Conservation (phyloP, 2,797 vertebrate genomes). For the Brachyrhaphis roseni region DNA sequence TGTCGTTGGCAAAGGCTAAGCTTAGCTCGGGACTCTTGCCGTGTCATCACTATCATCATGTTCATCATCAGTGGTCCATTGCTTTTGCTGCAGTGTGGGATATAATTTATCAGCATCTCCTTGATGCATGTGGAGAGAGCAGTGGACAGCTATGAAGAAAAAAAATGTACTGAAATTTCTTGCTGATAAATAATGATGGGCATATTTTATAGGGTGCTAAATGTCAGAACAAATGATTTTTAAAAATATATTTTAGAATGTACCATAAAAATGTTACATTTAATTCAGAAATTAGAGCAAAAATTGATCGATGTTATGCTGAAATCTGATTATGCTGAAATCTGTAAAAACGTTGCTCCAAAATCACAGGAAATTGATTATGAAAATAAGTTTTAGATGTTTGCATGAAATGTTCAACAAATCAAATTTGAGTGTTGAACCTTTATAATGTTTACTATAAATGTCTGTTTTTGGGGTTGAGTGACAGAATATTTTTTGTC, state of each 20-base stretch:
- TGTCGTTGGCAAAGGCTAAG: slow-evolving; percentile 44
- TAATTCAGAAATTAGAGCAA: background rate
- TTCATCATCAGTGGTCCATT: slow-evolving; percentile 46
- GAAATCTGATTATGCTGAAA: background rate
- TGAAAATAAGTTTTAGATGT: background rate
- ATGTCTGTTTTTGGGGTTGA: background rate
- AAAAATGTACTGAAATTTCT: background rate
- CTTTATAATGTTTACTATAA: background rate
- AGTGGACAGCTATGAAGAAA: background rate
- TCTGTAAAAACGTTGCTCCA: background rate
- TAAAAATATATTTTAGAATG: background rate
- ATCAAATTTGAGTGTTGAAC: background rate
- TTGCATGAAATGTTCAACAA: background rate
- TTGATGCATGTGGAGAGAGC: slow-evolving; percentile 12
- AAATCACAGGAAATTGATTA: background rate
- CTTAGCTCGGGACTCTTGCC: slow-evolving; percentile 58
- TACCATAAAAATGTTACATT: background rate
- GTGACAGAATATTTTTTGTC: background rate
- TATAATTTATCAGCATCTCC: slow-evolving; percentile 41
- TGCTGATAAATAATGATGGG: background rate
- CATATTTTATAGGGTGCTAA: background rate
- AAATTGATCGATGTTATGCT: background rate
- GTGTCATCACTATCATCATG: slow-evolving; percentile 49
- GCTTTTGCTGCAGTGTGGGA: slow-evolving; percentile 63
- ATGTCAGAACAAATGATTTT: background rate